phyloP scores from a whole-genome alignment of 2,113 vertebrate genomes.

The Ameiurus melas region DNA sequence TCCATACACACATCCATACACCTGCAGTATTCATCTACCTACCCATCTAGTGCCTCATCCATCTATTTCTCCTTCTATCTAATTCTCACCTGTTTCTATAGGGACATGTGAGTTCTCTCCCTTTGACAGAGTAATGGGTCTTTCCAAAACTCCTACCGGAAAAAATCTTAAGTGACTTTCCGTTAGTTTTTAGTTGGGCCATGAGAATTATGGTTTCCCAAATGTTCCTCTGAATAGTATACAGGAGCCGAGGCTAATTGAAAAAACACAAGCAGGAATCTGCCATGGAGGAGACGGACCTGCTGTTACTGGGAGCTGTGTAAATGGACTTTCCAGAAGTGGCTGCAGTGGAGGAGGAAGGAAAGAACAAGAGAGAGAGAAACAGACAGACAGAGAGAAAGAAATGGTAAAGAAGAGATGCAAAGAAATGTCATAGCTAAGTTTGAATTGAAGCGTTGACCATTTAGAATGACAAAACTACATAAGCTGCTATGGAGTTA shows the following conservation, averaged over 20 bases:
- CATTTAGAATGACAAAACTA: background rate
- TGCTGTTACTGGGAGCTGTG: slow-evolving; percentile 72
- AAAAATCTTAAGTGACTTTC: slow-evolving; percentile 76
- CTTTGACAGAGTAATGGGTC: slow-evolving; percentile 41
- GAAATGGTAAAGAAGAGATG: slow-evolving; percentile 24
- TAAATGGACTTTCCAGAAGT: slow-evolving; percentile 79
- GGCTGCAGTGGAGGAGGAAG: slow-evolving; percentile 53
- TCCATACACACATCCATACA: background rate
- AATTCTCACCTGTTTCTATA: slow-evolving; percentile 35
- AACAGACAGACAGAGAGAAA: background rate
- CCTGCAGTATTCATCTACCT: background rate
- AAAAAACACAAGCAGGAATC: slow-evolving; percentile 76
- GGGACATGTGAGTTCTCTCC: slow-evolving; percentile 41
- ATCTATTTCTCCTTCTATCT: slow-evolving; percentile 32
- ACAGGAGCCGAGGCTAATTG: slow-evolving; percentile 76
- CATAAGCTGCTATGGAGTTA: background rate
- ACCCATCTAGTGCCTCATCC: background rate
- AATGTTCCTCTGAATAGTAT: slow-evolving; percentile 71
- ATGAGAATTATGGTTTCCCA: slow-evolving; percentile 79
- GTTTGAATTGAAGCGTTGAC: background rate
- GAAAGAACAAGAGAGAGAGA: slow-evolving; percentile 45
- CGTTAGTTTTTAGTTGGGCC: slow-evolving; percentile 75
- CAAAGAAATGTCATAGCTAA: background rate
- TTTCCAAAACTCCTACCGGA: slow-evolving; percentile 69
- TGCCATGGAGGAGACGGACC: slow-evolving; percentile 74